Base-by-base conservation (phyloP, 2,797 vertebrate genomes). In the Mionectes olivaceus region DNA sequence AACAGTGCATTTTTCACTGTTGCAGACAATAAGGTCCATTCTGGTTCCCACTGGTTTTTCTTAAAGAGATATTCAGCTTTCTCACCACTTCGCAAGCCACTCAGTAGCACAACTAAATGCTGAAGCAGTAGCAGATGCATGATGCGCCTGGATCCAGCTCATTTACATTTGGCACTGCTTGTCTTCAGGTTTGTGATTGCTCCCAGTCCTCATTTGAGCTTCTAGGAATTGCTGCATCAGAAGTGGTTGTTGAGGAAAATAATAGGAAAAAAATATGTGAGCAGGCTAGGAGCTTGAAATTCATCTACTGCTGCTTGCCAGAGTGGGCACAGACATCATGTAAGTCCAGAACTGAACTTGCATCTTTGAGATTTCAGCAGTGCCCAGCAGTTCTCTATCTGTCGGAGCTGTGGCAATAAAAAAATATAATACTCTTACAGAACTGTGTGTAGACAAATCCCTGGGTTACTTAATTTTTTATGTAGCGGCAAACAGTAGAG, bases 281-380 rank as follows among this genome's bases (percentile, higher is more conserved):
- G 19, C 5, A 9, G 27, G 23, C 46, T 7, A 49, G n/a, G 55
- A 81, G 13, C 55, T 81, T 83, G 44, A 91, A 91, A 78, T 65
- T 59, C 4, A 44, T 33, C n/a, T 56, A 27, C 1, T 0, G 0
- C 10, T 78, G 11, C 52, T 87, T 73, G 7, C 39, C 28, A 44
- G 23, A 67, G 32, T 3, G 24, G 10, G 5, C 46, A 43, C 18
- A 39, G 22, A 15, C 18, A 22, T 50, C n/a, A 13, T 30, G 7
- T 8, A 50, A 28, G 19, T 37, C 25, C 37, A 68, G 49, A 89
- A 25, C 10, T 63, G 69, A 81, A 32, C 44, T 46, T 56, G 15
- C 8, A 25, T 11, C 27, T 82, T 55, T 57, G 43, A 61, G 30
- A 32, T 77, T 16, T 80, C 39, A 13, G 47, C 9, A 67, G 39